phyloP scores from a whole-genome alignment of 2,888 invertebrate species.

The Drosophila paranaensis region DNA sequence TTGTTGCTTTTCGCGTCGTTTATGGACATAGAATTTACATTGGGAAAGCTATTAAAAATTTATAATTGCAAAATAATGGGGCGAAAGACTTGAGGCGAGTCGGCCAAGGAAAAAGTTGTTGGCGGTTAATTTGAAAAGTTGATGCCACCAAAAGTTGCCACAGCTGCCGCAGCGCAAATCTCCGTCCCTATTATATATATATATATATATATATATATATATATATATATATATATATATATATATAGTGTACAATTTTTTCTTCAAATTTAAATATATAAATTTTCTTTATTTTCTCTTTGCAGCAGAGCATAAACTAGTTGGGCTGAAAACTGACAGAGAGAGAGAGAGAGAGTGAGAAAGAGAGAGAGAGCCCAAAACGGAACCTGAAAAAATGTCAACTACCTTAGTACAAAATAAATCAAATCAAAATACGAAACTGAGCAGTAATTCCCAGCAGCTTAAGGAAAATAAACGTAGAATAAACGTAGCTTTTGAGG shows the following conservation, averaged over 20 bases:
- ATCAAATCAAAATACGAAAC: constrained; percentile 39
- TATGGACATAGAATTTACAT: constrained; percentile 66
- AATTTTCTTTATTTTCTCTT: neutral
- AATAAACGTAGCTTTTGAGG: constrained; percentile 17
- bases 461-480: constrained; percentile 8
- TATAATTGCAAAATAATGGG: constrained; percentile 64
- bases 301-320: constrained; percentile 21
- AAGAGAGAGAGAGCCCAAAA: neutral
- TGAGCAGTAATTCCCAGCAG: constrained; percentile 35
- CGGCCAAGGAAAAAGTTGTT: constrained; percentile 23
- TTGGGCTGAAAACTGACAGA: constrained; percentile 18
- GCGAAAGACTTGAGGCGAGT: constrained; percentile 14
- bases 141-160: constrained; percentile 26
- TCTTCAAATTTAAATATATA: neutral
- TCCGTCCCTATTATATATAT: neutral
- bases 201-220: constrained; percentile 1
- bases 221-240: neutral
- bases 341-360: neutral
- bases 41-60: constrained; percentile 65
- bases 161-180: constrained; percentile 30
- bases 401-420: constrained; percentile 73
- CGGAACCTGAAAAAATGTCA: constrained; percentile 65
- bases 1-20: constrained; percentile 25
- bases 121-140: constrained; percentile 61
- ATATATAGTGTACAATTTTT: constrained; percentile 4